Evolutionary conservation across 2,888 invertebrate genomes (phyloP).

Genomic region (Aleiodes leptofemur): DNA sequence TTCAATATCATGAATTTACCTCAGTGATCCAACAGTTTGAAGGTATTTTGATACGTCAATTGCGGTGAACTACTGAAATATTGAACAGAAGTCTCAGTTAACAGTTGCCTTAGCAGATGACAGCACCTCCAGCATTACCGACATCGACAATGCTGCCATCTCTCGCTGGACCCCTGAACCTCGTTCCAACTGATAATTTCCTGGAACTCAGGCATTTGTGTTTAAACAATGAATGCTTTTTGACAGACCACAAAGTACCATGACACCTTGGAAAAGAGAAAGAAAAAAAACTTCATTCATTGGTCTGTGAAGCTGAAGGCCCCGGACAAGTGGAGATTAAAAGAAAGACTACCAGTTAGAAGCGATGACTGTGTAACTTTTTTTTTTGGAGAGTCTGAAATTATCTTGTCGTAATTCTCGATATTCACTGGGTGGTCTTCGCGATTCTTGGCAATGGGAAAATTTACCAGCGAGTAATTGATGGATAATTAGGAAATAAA

Average conservation of each 20-base stretch:
- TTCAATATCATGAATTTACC: too few species aligned
- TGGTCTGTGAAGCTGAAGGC: conserved; percentile 29
- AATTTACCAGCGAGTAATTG: too few species aligned
- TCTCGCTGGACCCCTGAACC: conserved; percentile 55
- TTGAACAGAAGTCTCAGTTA: conserved; percentile 62
- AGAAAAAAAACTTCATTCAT: background rate
- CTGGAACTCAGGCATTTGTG: background rate
- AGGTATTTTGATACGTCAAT: too few species aligned
- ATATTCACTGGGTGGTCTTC: conserved; percentile 70
- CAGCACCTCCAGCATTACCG: conserved; percentile 73
- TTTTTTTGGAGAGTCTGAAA: conserved; percentile 72
- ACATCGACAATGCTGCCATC: conserved; percentile 69
- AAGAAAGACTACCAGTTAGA: conserved; percentile 75
- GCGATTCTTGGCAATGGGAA: conserved; percentile 33
- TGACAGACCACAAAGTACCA: background rate
- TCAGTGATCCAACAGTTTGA: too few species aligned
- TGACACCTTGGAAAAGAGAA: too few species aligned
- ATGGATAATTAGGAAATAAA: too few species aligned
- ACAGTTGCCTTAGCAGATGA: conserved; percentile 61
- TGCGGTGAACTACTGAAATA: conserved; percentile 14
- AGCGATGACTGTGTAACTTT: conserved; percentile 73
- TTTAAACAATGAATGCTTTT: background rate
- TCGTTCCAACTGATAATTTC: conserved; percentile 6
- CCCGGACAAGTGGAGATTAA: conserved; percentile 70
- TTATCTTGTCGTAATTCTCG: conserved; percentile 69